Base-by-base conservation (phyloP, 2,113 vertebrate genomes). In the Natator depressus region DNA sequence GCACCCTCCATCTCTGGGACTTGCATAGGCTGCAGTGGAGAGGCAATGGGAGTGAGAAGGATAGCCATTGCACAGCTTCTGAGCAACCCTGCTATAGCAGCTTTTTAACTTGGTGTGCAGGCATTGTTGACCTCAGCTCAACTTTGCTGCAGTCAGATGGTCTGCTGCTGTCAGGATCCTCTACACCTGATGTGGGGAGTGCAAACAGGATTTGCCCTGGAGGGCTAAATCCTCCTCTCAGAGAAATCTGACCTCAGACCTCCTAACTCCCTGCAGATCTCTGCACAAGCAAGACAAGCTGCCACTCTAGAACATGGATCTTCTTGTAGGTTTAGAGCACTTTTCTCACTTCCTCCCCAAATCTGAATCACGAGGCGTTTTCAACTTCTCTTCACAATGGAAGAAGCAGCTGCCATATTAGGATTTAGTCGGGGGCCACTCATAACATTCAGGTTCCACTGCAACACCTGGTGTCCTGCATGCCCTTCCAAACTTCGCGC, bases 1-100 rank as follows among this genome's bases (percentile, higher is more conserved):
- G 8, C 59, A 62, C 6, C 12, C 59, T 62, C 59, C 16, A 16
- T 35, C 29, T 69, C 35, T n/a, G 14, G 65, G 35, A 8, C 8
- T 8, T 84, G 82, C 27, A 1, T 24, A 38, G 29, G 14, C 31
- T 76, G 78, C 0, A 0, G 29, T 7, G 35, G 22, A n/a, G 50
- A 69, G 31, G 25, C 3, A 1, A 8, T 17, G 50, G 29, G 50
- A 81, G 20, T 10, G 38, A 24, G 1, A 6, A 75, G 72, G 22
- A 42, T 19, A 75, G n/a, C 9, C 19, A 46, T 10, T 75, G 72
- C 5, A 3, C 22, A 75, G 38, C 8, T 25, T 42, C 31, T 38
- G 20, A 75, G 10, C 72, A 75, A 46, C 24, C 38, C 72, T 25
- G 72, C 22, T 46, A 10, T n/a, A 10, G 38, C 72, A 42, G 38